Base-by-base conservation (phyloP, 2,113 vertebrate genomes). In the Capreolus pygargus region DNA sequence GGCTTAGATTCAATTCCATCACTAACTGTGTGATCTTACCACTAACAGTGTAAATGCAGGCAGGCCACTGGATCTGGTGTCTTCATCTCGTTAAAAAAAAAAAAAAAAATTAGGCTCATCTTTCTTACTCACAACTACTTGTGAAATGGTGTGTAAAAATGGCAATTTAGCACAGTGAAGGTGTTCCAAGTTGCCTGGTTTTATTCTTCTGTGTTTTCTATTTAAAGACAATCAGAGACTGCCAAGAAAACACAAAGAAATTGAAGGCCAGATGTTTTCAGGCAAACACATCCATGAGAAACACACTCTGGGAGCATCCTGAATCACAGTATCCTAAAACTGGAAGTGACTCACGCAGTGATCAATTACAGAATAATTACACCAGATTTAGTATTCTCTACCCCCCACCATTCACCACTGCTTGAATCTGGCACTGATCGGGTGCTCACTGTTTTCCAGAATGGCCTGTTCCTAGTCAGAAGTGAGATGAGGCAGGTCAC, bases 191-290 rank as follows among this genome's bases (percentile, higher is more conserved):
- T 60, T 64, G 55, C 58, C 78, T 43, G 70, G 87, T 94, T 92
- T 94, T 84, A 82, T 94, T 83, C 58, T 78, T 79, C 14, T 87
- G 45, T 87, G 52, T 78, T 98, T 96, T 67, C 85, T 92, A 92
- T 88, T 97, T 94, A 85, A 94, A 92, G 61, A 96, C n/a, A 95
- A 91, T n/a, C 36, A 30, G 33, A 13, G 27, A 50, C 39, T 96
- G 57, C 61, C 30, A 97, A 92, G 87, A 92, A 96, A 86, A 96
- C 67, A 95, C 79, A 92, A 95, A 93, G 81, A 95, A 97, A 96
- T 57, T 76, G 33, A 81, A 94, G 33, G 60, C 79, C 93, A 94
- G 54, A 92, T 96, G 93, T 95, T 96, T 92, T 57, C 76, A 94
- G 88, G 76, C 81, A 91, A 93, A 61, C 58, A 58, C 45, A 86